These are phyloP conservation scores for Ryuthela nishihirai DNA, from an alignment of 2,888 invertebrate genomes.

Conservation along the genomic window DNA sequence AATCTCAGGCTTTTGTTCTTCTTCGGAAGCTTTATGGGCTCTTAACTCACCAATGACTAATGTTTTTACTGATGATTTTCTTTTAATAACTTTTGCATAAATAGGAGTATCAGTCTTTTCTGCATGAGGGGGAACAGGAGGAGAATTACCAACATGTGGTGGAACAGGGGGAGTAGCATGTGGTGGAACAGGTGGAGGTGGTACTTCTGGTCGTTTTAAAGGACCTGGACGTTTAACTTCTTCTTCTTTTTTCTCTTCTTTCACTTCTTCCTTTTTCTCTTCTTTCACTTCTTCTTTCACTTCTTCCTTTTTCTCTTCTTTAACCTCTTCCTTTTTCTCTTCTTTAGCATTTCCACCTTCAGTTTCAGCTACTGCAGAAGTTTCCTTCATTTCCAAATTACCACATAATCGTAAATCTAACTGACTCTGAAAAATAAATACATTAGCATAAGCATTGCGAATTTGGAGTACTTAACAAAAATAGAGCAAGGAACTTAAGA, in stretches of 20 bases:
- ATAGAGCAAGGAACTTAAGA: no score
- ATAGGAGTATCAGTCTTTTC: conserved; percentile 17
- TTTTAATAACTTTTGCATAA: conserved; percentile 31
- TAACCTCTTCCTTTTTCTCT: neutral
- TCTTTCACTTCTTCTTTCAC: conserved; percentile 16
- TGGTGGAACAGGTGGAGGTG: conserved; percentile 25
- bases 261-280: conserved; percentile 26
- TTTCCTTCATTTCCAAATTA: neutral
- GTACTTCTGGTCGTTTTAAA: conserved; percentile 27
- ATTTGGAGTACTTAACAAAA: no score
- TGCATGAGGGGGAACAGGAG: neutral
- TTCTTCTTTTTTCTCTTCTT: conserved; percentile 26
- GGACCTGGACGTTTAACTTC: conserved; percentile 12
- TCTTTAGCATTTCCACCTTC: conserved; percentile 13
- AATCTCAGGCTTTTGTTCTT: conserved; percentile 30
- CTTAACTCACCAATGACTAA: conserved; percentile 17
- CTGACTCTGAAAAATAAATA: conserved; percentile 24
- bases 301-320: conserved; percentile 1
- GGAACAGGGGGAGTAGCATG: conserved; percentile 16
- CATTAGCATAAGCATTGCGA: no score
- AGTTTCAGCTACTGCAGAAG: no score
- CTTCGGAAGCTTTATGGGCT: conserved; percentile 12
- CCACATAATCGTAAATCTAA: conserved; percentile 18
- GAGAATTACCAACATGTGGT: conserved; percentile 3
- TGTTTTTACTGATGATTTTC: conserved; percentile 24